Evolutionary conservation across 2,888 invertebrate species (phyloP), one percentile per base, ranked within the genome.

Genomic region (Rhaphigaster nebulosa): DNA sequence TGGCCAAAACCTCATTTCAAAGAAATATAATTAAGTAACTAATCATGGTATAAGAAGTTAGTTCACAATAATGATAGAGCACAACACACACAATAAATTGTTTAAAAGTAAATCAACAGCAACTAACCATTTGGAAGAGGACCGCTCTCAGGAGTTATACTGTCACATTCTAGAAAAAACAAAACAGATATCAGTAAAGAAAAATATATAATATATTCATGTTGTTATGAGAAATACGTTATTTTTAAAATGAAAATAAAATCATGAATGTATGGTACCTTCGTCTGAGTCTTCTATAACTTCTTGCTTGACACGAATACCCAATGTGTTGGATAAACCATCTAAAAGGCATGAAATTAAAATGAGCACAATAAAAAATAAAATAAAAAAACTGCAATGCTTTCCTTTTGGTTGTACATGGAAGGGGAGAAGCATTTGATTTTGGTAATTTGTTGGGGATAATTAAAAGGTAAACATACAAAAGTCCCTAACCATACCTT

Each of bases 301-400:
- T 50, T 84, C 84, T 84, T 45, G 84, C 13, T 84, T 84, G 45
- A 84, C 45, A 84, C 13, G n/a, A 84, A 84, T 84, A 12, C 84
- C 84, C 4, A 50, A n/a, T 45, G 45, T 84, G 84, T 41, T 84
- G n/a, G 70, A 76, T 10, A 76, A 76, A 23, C 70, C 70, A 76
- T 76, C 70, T 76, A 23, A 76, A 76, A 76, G 5, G 38, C 23
- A 34, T 38, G 70, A 13, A 76, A 76, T 38, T 3, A 65, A 65
- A 65, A 65, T 65, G 0, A 65, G 29, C 29, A 4, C 29, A n/a
- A n/a, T n/a, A n/a, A n/a, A n/a, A n/a, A n/a, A n/a, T n/a, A n/a
- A n/a, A n/a, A n/a, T n/a, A n/a, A n/a, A n/a, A n/a, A n/a, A n/a
- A n/a, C n/a, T n/a, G n/a, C n/a, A n/a, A n/a, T n/a, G n/a, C n/a